Evolutionary conservation across 2,113 vertebrate species (phyloP), one percentile per base, ranked within the genome.

Genomic region (Platysteira castanea): DNA sequence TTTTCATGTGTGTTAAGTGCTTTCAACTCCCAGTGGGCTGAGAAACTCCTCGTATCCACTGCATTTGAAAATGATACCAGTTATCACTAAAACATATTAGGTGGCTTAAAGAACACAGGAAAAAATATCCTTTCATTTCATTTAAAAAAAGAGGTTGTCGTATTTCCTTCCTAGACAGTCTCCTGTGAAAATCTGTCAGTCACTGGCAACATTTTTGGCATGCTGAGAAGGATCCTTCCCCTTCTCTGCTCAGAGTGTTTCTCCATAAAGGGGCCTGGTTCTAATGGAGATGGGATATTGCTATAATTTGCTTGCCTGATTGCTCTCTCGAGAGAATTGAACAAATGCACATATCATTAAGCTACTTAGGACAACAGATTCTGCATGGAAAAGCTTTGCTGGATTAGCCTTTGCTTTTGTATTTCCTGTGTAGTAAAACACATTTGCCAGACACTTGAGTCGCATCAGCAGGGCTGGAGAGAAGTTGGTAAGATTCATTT

Each of bases 171-270:
- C 47, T 18, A 18, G 75, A 63, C 5, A 68, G 54, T 37, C 37
- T 78, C 41, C 68, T 71, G 28, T 60, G 44, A 54, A 81, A 75
- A 79, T 49, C 79, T 61, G 76, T 79, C 85, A 54, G 6, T 83
- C 63, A 31, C 37, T n/a, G 37, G 46, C 0, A 0, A 63, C 0
- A 1, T 56, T 57, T 87, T 7, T 74, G 54, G 59, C 0, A 0
- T 52, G 64, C 63, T 52, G 63, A 85, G 76, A 15, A 87, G 33
- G 39, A 68, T 59, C 56, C 49, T 74, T 78, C 39, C 65, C 44
- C 23, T 54, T 30, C 26, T 39, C 20, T 15, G 12, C 27, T 53
- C 44, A 13, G 31, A 24, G n/a, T 11, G 7, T 24, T 59, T 49
- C 46, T 87, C 76, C 54, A 63, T 47, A 47, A 67, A 78, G 53